Evolutionary conservation across 2,888 invertebrate species (phyloP).

Genomic region (Scaptodrosophila latifasciaeformis): DNA sequence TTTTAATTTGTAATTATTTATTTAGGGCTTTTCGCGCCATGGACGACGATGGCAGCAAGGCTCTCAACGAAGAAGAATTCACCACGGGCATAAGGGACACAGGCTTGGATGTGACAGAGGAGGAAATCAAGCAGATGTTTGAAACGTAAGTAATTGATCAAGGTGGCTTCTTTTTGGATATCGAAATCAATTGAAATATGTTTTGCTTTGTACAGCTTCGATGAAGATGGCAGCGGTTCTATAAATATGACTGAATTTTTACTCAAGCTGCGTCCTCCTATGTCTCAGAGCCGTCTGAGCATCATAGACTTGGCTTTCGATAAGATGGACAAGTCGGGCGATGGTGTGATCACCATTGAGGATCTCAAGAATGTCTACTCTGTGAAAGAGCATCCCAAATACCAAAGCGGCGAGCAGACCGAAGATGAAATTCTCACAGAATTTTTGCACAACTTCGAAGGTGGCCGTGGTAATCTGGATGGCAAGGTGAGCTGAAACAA

Average conservation of each 20-base stretch:
- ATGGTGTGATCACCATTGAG: slow-evolving; percentile 86
- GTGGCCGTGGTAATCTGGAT: slow-evolving; percentile 80
- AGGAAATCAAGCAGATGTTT: slow-evolving; percentile 73
- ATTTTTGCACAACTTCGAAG: slow-evolving; percentile 91
- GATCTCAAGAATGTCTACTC: slow-evolving; percentile 88
- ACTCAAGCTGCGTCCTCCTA: slow-evolving; percentile 87
- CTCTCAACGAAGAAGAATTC: slow-evolving; percentile 89
- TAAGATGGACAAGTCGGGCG: slow-evolving; percentile 90
- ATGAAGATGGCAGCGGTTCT: slow-evolving; percentile 88
- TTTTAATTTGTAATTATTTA: slow-evolving; percentile 39
- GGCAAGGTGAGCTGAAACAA: slow-evolving; percentile 80
- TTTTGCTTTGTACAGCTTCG: no score
- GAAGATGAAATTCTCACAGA: slow-evolving; percentile 88
- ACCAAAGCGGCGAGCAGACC: slow-evolving; percentile 90
- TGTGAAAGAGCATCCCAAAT: slow-evolving; percentile 87
- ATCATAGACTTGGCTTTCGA: slow-evolving; percentile 89
- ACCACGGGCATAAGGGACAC: slow-evolving; percentile 85
- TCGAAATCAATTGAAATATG: not conserved
- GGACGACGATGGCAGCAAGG: slow-evolving; percentile 94
- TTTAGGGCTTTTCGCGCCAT: slow-evolving; percentile 88
- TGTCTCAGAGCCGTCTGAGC: slow-evolving; percentile 83
- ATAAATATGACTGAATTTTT: slow-evolving; percentile 94
- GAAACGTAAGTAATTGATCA: slow-evolving; percentile 49
- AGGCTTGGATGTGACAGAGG: slow-evolving; percentile 82
- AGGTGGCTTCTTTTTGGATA: no score